These are phyloP conservation scores for Bursaphelenchus okinawaensis DNA, from an alignment of 2,888 invertebrate species.

Conservation along the genomic window DNA sequence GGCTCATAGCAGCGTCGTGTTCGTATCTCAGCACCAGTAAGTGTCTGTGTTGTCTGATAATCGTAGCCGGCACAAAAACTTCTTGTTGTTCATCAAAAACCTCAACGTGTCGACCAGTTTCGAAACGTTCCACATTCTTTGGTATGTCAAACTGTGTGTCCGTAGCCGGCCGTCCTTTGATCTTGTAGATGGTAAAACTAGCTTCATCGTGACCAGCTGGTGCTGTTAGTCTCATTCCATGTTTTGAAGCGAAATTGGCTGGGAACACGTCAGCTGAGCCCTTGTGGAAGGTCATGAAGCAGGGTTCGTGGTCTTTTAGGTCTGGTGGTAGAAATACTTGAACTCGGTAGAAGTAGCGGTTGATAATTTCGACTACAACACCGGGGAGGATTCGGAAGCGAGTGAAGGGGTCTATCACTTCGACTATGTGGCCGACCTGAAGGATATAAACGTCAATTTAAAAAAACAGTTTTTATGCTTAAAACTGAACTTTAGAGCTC, in stretches of 20 bases:
- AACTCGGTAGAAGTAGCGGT: slow-evolving; percentile 17
- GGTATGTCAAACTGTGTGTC: slow-evolving; percentile 15
- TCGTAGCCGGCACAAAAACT: slow-evolving; percentile 21
- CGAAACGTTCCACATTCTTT: slow-evolving; percentile 18
- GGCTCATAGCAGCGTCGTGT: slow-evolving; percentile 1
- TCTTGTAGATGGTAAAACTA: slow-evolving; percentile 12
- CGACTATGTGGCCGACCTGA: slow-evolving; percentile 11
- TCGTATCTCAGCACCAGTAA: slow-evolving; percentile 20
- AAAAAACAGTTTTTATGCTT: background rate
- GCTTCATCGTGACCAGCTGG: slow-evolving; percentile 3
- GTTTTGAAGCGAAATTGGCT: slow-evolving; percentile 17
- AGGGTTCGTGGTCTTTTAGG: background rate
- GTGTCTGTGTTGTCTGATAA: slow-evolving; percentile 22
- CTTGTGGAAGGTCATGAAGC: slow-evolving; percentile 1
- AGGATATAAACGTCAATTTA: background rate
- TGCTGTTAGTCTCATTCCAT: background rate
- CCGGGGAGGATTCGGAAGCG: slow-evolving; percentile 19
- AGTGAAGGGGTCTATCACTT: slow-evolving; percentile 19
- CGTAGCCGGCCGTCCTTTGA: slow-evolving; percentile 7
- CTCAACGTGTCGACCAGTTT: slow-evolving; percentile 19
- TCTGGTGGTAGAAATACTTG: background rate
- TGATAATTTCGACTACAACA: slow-evolving; percentile 18
- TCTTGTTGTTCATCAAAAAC: background rate
- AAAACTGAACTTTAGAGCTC: background rate
- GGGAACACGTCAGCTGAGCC: slow-evolving; percentile 17